Base-by-base conservation (phyloP, 2,113 vertebrate genomes). In the Gymnocephalus cernua region DNA sequence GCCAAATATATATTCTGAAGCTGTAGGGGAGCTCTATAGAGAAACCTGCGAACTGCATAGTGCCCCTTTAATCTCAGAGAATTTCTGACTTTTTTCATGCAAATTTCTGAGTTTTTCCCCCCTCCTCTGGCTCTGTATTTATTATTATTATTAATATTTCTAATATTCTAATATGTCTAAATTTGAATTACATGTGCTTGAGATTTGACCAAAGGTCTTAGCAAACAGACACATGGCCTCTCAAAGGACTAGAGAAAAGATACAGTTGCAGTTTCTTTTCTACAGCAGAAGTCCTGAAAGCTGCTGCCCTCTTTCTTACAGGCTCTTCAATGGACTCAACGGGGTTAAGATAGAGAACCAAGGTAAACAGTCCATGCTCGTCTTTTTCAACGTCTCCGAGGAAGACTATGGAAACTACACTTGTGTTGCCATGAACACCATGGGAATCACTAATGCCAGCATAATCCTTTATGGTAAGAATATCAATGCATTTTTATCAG, bases 381-480 rank as follows among this genome's bases (percentile, higher is more conserved):
- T 97, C 80, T 99, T 99, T 92, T 99, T 99, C 94, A 99, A 99
- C 0, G 98, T 99, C 79, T 99, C 98, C 0, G 98, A 99, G 92
- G 97, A 98, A 83, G 98, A 99, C 93, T 99, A 99, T 0, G 98
- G 98, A n/a, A 99, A 99, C 94, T 99, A 99, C 73, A 99, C 98
- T 0, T 99, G 98, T 0, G 97, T 99, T 84, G 98, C 98, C 56
- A 96, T 94, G 2, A 99, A 99, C 94, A 95, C 93, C 80, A 96
- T 99, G 94, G 98, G 98, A 32, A 97, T 96, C 86, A 98, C 96
- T 86, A 99, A 99, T 0, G 96, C 98, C 92, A 99, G 98, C 94
- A 97, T 99, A 92, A 97, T 98, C 85, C 93, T 99, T 80, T 99
- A 98, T 2, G 97, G 98, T 99, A 89, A 94, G 94, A 50, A 57